A percentile compares a stretch with the other conserved stretches of the same genome.
phyloP scores from a whole-genome alignment of 1,140 invertebrate genomes.

The Coptotermes formosanus region DNA sequence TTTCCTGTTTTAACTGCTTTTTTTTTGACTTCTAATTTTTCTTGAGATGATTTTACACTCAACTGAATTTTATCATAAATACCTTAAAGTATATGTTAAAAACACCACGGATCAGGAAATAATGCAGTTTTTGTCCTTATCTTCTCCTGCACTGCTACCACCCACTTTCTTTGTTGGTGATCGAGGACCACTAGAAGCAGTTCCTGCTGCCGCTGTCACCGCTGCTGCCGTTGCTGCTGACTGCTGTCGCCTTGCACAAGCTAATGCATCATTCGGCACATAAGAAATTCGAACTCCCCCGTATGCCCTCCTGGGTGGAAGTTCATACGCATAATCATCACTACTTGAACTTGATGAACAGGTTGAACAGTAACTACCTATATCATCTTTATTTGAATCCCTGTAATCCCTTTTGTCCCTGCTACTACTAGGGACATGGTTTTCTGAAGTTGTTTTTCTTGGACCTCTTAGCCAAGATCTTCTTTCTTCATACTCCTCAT shows the following conservation, averaged over 20 bases:
- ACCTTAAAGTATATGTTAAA: neutral
- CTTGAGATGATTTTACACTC: neutral
- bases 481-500: slow-evolving; percentile 23
- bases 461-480: slow-evolving; percentile 44
- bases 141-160: slow-evolving; percentile 36
- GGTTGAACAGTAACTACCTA: slow-evolving; percentile 78
- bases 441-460: slow-evolving; percentile 43
- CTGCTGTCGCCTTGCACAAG: slow-evolving; percentile 68
- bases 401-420: neutral
- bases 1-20: neutral
- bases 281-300: slow-evolving; percentile 85
- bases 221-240: slow-evolving; percentile 48
- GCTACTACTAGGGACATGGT: neutral
- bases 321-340: slow-evolving; percentile 76
- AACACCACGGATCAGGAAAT: slow-evolving; percentile 59
- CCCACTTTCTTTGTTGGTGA: slow-evolving; percentile 43
- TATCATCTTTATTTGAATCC: slow-evolving; percentile 47
- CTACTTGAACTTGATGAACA: slow-evolving; percentile 82
- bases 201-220: slow-evolving; percentile 38
- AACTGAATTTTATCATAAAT: neutral
- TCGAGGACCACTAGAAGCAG: slow-evolving; percentile 32
- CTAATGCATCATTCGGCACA: slow-evolving; percentile 83
- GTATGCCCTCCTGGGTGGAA: slow-evolving; percentile 77
- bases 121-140: slow-evolving; percentile 66
- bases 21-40: neutral